Evolutionary conservation across 2,888 invertebrate genomes (phyloP).

Genomic region (Buathra laborator): DNA sequence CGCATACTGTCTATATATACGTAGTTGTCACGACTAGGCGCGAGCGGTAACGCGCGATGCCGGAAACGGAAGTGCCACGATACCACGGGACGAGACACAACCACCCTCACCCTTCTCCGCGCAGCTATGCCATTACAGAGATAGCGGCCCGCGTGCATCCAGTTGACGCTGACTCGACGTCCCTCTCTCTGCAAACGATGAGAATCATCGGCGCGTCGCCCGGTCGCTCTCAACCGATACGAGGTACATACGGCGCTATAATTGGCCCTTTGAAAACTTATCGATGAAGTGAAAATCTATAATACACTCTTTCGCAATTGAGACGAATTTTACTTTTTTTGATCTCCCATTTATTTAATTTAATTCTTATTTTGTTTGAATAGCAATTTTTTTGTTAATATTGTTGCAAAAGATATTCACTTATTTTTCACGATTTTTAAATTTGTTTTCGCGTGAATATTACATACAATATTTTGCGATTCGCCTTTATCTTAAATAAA

Average conservation of each 20-base stretch:
- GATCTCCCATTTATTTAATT: background rate
- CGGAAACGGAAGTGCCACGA: slow-evolving; percentile 68
- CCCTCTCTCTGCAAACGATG: slow-evolving; percentile 14
- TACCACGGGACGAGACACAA: slow-evolving; percentile 60
- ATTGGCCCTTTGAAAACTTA: background rate
- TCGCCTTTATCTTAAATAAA: too few relatives aligned
- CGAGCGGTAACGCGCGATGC: slow-evolving; percentile 43
- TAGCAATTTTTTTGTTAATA: background rate
- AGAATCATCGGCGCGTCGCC: slow-evolving; percentile 26
- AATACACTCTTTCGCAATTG: too few relatives aligned
- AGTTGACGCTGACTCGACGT: slow-evolving; percentile 9
- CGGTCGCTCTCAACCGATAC: background rate
- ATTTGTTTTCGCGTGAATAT: too few relatives aligned
- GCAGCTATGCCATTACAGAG: slow-evolving; percentile 46
- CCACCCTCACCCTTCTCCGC: slow-evolving; percentile 45
- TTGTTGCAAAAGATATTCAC: background rate
- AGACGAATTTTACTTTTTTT: background rate
- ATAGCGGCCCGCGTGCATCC: slow-evolving; percentile 47
- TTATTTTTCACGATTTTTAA: background rate
- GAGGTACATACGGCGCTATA: background rate
- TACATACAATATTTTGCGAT: too few relatives aligned
- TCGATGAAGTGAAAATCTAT: background rate
- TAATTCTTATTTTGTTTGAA: background rate
- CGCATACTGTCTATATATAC: background rate
- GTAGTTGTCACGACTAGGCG: slow-evolving; percentile 18